phyloP scores from a whole-genome alignment of 2,888 invertebrate species.

The Coronaproctus castanopsis region DNA sequence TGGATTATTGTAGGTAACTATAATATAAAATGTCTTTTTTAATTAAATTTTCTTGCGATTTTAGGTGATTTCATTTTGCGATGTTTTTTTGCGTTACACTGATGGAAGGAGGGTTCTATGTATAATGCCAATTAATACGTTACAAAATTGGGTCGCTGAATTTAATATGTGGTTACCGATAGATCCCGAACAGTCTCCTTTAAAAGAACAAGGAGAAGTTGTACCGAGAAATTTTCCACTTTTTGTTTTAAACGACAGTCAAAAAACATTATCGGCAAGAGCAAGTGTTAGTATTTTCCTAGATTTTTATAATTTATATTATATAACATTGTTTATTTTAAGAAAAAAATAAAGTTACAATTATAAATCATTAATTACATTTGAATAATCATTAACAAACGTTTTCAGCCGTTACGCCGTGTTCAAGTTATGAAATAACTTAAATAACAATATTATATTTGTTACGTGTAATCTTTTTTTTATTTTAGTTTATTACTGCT shows the following conservation, averaged over 20 bases:
- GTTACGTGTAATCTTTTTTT: too few species aligned
- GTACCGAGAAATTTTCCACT: slow-evolving; percentile 65
- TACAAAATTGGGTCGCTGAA: slow-evolving; percentile 79
- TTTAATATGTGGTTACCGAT: slow-evolving; percentile 90
- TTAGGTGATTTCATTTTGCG: slow-evolving; percentile 78
- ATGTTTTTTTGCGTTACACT: slow-evolving; percentile 82
- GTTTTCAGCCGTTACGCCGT: too few species aligned
- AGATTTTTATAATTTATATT: too few species aligned
- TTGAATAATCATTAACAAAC: too few species aligned
- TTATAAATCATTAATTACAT: too few species aligned
- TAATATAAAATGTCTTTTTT: too few species aligned
- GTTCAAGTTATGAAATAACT: too few species aligned
- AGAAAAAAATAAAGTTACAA: slow-evolving; percentile 33
- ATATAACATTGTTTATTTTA: too few species aligned
- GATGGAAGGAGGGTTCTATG: slow-evolving; percentile 72
- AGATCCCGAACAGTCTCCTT: slow-evolving; percentile 37
- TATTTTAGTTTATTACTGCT: too few species aligned
- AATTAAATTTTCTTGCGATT: too few species aligned
- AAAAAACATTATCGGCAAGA: slow-evolving; percentile 72
- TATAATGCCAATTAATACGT: slow-evolving; percentile 95
- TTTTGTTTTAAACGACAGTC: slow-evolving; percentile 78
- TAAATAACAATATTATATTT: too few species aligned
- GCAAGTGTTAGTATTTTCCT: slow-evolving; percentile 46
- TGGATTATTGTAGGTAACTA: too few species aligned
- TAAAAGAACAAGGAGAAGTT: slow-evolving; percentile 42